Percentiles rank a stretch among this genome's conserved stretches.
phyloP scores from a whole-genome alignment of 2,888 invertebrate genomes.

The Rhimphoctona megacephalus region DNA sequence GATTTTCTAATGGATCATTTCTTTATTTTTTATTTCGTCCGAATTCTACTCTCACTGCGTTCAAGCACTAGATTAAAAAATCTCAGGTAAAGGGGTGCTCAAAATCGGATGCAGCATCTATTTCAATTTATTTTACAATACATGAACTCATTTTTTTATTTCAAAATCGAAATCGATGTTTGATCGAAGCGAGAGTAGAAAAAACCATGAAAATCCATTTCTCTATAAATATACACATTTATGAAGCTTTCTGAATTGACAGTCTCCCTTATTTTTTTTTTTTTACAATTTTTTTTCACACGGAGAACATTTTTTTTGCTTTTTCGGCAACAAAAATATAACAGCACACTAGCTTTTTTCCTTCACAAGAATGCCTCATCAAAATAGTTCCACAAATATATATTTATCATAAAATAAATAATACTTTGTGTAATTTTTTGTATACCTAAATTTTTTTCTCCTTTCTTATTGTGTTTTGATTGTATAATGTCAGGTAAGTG shows the following conservation, averaged over 20 bases:
- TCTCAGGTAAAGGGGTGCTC: neutral
- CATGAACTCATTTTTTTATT: neutral
- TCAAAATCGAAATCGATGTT: neutral
- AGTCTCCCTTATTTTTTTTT: constrained; percentile 2
- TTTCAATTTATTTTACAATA: neutral
- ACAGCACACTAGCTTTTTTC: neutral
- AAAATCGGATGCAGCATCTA: neutral
- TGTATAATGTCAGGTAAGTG: constrained; percentile 59
- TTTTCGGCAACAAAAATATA: constrained; percentile 16
- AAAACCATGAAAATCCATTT: neutral
- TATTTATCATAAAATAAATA: constrained; percentile 57
- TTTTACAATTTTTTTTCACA: constrained; percentile 13
- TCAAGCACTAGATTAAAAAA: neutral
- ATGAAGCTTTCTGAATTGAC: constrained; percentile 1
- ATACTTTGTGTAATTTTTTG: constrained; percentile 3
- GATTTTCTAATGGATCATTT: constrained; percentile 67
- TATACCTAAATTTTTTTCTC: neutral
- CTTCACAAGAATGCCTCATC: constrained; percentile 4
- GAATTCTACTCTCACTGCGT: neutral
- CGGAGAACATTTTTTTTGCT: constrained; percentile 6
- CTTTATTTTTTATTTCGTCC: constrained; percentile 27
- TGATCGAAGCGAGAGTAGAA: neutral
- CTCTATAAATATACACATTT: neutral
- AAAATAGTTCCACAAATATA: constrained; percentile 38
- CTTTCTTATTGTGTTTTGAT: constrained; percentile 61